Evolutionary conservation across 1,140 invertebrate genomes (phyloP).

Genomic region (fruit fly (Drosophila melanogaster)): Release_6_plus_ISO1_MT NT_037436.4:10080501-10081000

Average conservation of each 20-base stretch:
- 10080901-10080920: conserved; percentile 43
- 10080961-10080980: conserved; percentile 20
- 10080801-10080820: conserved; percentile 73
- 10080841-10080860: conserved; percentile 77
- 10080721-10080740: conserved; percentile 79
- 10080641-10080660: conserved; percentile 24
- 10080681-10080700: conserved; percentile 12
- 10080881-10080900: not conserved
- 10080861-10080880: not conserved
- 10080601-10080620: conserved; percentile 74
- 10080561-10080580: not conserved
- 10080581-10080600: conserved; percentile 67
- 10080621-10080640: conserved; percentile 77
- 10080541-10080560: not conserved
- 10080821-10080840: conserved; percentile 78
- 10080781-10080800: conserved; percentile 65
- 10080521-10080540: conserved; percentile 69
- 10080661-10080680: conserved; percentile 17
- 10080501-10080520: conserved; percentile 72
- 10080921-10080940: conserved; percentile 61
- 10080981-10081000: conserved; percentile 33
- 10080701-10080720: conserved; percentile 45
- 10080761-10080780: not conserved
- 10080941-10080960: conserved; percentile 44
- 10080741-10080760: conserved; percentile 36